Percentiles rank a stretch among this genome's conserved stretches.
Conservation (phyloP, 2,113 vertebrate species). For the Corvus hawaiiensis region DNA sequence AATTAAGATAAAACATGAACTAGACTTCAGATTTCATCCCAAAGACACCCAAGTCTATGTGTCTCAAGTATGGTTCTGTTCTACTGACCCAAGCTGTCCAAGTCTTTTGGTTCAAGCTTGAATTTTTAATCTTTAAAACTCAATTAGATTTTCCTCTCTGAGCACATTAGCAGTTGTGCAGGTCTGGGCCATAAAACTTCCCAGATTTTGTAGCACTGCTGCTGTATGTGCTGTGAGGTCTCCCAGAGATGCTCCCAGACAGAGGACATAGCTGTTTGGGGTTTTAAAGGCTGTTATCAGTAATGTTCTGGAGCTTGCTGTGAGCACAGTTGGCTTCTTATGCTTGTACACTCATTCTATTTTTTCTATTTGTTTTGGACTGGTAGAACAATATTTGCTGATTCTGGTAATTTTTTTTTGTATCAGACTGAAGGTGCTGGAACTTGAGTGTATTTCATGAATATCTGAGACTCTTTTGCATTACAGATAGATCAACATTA, state of each 20-base stretch:
- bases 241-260: neutral
- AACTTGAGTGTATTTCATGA: neutral
- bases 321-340: neutral
- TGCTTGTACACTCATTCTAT: accelerated
- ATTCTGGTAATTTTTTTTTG: neutral
- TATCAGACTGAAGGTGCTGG: neutral
- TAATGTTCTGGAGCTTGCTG: neutral
- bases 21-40: neutral
- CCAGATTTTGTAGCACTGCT: neutral
- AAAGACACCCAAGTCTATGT: neutral
- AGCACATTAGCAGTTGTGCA: neutral
- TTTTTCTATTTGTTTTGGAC: neutral
- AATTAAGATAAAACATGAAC: neutral
- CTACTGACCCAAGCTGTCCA: neutral
- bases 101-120: neutral
- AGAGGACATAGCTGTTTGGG: neutral
- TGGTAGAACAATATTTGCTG: neutral
- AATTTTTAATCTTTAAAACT: neutral
- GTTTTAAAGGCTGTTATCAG: neutral
- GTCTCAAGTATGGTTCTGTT: neutral
- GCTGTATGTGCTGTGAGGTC: neutral
- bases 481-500: neutral
- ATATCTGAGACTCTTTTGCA: neutral
- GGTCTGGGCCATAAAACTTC: neutral
- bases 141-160: neutral